Conservation (phyloP, 2,113 vertebrate genomes). For the Saguinus midas region DNA sequence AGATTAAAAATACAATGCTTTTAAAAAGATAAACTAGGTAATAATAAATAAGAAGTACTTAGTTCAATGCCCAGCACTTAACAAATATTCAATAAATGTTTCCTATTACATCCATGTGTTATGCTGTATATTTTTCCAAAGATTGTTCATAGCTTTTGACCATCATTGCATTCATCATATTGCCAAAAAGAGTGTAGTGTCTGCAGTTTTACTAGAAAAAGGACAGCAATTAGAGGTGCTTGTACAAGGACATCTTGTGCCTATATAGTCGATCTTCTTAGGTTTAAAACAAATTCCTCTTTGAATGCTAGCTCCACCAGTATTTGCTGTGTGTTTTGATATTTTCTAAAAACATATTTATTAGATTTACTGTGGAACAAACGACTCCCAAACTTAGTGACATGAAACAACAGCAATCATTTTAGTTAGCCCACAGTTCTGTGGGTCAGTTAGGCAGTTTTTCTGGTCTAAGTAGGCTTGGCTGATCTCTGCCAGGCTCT, state of each 20-base stretch:
- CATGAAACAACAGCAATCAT: background rate
- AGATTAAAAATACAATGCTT: background rate
- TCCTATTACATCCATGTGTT: background rate
- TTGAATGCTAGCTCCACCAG: background rate
- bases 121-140: background rate
- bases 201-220: constrained; percentile 7
- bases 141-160: background rate
- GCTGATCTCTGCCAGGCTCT: background rate
- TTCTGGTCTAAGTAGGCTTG: background rate
- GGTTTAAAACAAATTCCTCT: constrained; percentile 59
- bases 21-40: background rate
- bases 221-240: constrained; percentile 22
- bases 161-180: background rate
- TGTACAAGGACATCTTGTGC: constrained; percentile 33
- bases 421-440: background rate
- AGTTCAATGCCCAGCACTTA: background rate
- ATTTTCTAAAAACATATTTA: constrained; percentile 21
- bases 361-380: background rate
- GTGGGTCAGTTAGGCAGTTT: background rate
- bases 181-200: background rate
- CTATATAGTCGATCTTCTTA: constrained; percentile 44
- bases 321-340: background rate
- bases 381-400: background rate
- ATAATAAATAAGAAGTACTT: background rate
- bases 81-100: background rate